Conservation (phyloP, 2,888 invertebrate genomes). For the Apamea anceps region DNA sequence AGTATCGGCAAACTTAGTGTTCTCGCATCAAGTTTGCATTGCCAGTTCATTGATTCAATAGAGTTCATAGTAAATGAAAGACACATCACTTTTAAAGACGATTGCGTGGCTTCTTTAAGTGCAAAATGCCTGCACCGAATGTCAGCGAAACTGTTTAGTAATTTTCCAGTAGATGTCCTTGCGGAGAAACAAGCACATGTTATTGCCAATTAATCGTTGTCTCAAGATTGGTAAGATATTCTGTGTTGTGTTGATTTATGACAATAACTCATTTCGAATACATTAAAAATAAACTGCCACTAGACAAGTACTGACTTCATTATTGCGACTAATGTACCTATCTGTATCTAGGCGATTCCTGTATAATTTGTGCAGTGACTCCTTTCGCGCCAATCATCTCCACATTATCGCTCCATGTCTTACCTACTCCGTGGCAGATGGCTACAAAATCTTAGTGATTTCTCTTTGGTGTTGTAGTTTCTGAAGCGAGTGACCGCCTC, state of each 20-base stretch:
- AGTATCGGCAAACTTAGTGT: slow-evolving; percentile 51
- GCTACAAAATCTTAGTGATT: slow-evolving; percentile 46
- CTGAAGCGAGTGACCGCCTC: slow-evolving; percentile 54
- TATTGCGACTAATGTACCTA: background rate
- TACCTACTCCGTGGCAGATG: slow-evolving; percentile 16
- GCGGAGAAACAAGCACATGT: background rate
- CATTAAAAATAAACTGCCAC: background rate
- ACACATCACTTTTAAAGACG: background rate
- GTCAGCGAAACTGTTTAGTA: background rate
- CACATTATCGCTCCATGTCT: slow-evolving; percentile 3
- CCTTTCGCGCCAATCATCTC: too few relatives aligned
- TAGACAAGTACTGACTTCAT: background rate
- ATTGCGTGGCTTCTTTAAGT: background rate
- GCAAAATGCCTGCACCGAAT: background rate
- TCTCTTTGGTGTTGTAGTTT: slow-evolving; percentile 56
- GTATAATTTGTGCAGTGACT: too few relatives aligned
- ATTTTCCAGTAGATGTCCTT: background rate
- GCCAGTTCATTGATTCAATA: slow-evolving; percentile 20
- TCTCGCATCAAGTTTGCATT: slow-evolving; percentile 49
- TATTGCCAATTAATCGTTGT: background rate
- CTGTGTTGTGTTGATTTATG: background rate
- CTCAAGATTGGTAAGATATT: background rate
- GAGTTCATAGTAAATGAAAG: slow-evolving; percentile 34
- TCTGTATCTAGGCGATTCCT: background rate
- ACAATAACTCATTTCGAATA: background rate